phyloP scores from a whole-genome alignment of 1,140 invertebrate genomes.

The Ceratina calcarata region DNA sequence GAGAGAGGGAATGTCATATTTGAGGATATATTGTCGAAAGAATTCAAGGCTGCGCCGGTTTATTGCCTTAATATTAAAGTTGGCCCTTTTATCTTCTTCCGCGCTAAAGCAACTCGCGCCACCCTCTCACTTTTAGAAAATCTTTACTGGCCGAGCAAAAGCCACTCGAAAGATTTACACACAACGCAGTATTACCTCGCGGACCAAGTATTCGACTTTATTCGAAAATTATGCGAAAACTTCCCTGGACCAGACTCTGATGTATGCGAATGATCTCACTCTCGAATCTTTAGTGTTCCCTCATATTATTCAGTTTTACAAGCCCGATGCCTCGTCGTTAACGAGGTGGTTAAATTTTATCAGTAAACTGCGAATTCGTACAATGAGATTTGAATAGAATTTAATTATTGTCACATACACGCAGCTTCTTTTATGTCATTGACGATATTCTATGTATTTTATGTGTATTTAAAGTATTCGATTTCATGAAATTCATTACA shows the following conservation, averaged over 20 bases:
- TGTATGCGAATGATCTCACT: background rate
- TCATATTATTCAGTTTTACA: too few species aligned
- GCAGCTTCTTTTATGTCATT: too few species aligned
- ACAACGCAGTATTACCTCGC: constrained; percentile 14
- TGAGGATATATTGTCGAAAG: constrained; percentile 53
- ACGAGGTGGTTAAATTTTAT: too few species aligned
- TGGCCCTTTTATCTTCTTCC: constrained; percentile 57
- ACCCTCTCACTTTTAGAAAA: background rate
- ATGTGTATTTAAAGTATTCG: too few species aligned
- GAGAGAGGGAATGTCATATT: constrained; percentile 40
- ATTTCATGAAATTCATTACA: too few species aligned
- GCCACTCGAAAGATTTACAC: constrained; percentile 41
- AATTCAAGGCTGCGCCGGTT: constrained; percentile 60
- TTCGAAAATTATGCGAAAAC: constrained; percentile 41
- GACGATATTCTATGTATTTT: too few species aligned
- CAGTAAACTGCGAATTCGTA: too few species aligned
- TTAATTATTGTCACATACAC: too few species aligned
- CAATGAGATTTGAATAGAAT: too few species aligned
- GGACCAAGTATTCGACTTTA: constrained; percentile 31
- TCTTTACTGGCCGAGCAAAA: constrained; percentile 20
- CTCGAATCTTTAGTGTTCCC: too few species aligned
- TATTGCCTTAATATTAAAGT: constrained; percentile 72
- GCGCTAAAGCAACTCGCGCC: too few species aligned
- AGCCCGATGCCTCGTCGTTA: too few species aligned
- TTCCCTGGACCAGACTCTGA: background rate